Conservation (phyloP, 2,888 invertebrate species). For the Pachydiplax longipennis region DNA sequence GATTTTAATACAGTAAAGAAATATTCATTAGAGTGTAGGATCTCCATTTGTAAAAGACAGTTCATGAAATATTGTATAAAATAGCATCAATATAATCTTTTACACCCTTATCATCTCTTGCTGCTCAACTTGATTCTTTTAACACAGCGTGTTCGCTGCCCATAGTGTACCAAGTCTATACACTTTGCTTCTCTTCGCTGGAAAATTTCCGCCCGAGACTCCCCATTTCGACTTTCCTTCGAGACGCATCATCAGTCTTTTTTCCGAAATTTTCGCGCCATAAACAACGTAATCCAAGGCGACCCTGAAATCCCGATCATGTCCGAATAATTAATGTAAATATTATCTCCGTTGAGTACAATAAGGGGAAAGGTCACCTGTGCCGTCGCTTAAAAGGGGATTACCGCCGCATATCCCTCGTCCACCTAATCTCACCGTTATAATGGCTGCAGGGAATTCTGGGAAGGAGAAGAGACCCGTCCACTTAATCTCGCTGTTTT, state of each 20-base stretch:
- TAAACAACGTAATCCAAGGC: constrained; percentile 3
- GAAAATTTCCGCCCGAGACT: too few species aligned
- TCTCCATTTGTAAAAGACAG: too few species aligned
- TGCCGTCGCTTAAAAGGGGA: background rate
- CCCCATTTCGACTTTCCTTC: background rate
- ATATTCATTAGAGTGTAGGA: too few species aligned
- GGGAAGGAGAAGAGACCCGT: too few species aligned
- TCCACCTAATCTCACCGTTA: background rate
- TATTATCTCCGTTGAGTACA: background rate
- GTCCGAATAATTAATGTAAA: constrained; percentile 28
- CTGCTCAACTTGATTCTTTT: too few species aligned
- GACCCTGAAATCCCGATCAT: constrained; percentile 7
- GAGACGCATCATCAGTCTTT: background rate
- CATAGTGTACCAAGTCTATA: too few species aligned
- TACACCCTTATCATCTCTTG: too few species aligned
- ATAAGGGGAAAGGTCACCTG: background rate
- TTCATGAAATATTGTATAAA: too few species aligned
- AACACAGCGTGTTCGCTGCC: too few species aligned
- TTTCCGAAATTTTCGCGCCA: background rate
- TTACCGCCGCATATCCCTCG: background rate
- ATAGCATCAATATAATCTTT: too few species aligned
- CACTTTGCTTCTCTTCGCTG: too few species aligned
- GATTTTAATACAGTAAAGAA: too few species aligned
- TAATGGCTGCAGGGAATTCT: background rate
- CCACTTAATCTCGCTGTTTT: background rate